phyloP scores from a whole-genome alignment of 2,113 vertebrate genomes.

The Chamaea fasciata region DNA sequence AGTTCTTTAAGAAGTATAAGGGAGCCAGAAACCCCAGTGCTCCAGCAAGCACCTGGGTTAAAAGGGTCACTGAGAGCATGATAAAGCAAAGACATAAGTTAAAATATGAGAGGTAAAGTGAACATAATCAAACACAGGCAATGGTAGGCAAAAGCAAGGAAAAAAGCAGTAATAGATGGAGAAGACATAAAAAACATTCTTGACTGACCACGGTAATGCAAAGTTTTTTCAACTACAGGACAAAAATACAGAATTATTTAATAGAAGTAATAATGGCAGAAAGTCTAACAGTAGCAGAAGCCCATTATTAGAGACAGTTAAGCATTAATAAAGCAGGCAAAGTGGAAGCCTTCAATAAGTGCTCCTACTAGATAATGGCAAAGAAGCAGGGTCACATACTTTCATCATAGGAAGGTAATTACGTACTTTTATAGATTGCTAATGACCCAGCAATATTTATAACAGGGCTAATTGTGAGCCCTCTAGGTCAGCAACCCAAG shows the following conservation, averaged over 20 bases:
- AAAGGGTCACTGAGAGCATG: background rate
- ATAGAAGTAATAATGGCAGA: background rate
- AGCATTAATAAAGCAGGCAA: constrained; percentile 33
- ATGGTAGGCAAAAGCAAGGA: background rate
- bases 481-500: background rate
- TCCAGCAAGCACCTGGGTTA: background rate
- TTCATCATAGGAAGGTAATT: constrained; percentile 22
- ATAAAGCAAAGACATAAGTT: background rate
- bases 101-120: background rate
- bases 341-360: constrained; percentile 45
- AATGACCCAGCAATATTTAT: background rate
- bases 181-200: background rate
- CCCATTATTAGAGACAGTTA: constrained; percentile 14
- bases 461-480: background rate
- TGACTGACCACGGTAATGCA: background rate
- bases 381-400: background rate
- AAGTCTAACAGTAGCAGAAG: background rate
- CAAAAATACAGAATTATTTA: background rate
- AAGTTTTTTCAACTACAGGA: background rate
- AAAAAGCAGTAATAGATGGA: background rate
- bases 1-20: background rate
- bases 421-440: constrained; percentile 5
- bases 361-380: background rate
- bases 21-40: background rate
- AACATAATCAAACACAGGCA: background rate